phyloP scores from a whole-genome alignment of 1,140 invertebrate genomes.

The Amphibalanus amphitrite region DNA sequence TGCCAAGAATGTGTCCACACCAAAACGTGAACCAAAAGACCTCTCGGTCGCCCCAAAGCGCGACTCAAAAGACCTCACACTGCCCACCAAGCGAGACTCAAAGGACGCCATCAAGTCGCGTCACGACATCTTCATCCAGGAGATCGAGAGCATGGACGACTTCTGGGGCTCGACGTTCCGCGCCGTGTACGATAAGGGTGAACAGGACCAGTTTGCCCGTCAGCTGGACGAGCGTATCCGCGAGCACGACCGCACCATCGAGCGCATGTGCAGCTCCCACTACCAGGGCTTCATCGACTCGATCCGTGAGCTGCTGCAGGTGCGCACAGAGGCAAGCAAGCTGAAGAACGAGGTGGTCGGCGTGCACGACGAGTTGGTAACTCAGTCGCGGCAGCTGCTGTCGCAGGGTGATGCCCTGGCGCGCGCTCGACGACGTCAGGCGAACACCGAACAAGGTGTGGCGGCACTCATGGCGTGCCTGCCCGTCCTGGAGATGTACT shows the following conservation, averaged over 20 bases:
- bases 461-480: neutral
- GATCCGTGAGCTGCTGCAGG: slow-evolving; percentile 82
- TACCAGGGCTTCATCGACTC: slow-evolving; percentile 98
- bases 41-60: too few relatives aligned
- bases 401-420: neutral
- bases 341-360: slow-evolving; percentile 37
- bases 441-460: neutral
- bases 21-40: too few relatives aligned
- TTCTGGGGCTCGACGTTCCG: slow-evolving; percentile 80
- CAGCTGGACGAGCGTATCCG: slow-evolving; percentile 80
- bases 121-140: slow-evolving; percentile 51
- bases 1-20: too few relatives aligned
- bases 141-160: slow-evolving; percentile 78
- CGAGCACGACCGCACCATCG: slow-evolving; percentile 92
- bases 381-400: neutral
- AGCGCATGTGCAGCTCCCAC: slow-evolving; percentile 92
- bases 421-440: neutral
- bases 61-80: too few relatives aligned
- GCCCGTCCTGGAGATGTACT: neutral
- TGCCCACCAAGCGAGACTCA: neutral
- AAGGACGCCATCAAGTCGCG: neutral
- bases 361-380: neutral
- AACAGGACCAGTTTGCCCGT: slow-evolving; percentile 65
- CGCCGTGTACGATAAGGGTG: slow-evolving; percentile 70
- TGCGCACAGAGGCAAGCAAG: slow-evolving; percentile 75